phyloP scores from a whole-genome alignment of 1,140 invertebrate species.

The Bombyx mandarina region DNA sequence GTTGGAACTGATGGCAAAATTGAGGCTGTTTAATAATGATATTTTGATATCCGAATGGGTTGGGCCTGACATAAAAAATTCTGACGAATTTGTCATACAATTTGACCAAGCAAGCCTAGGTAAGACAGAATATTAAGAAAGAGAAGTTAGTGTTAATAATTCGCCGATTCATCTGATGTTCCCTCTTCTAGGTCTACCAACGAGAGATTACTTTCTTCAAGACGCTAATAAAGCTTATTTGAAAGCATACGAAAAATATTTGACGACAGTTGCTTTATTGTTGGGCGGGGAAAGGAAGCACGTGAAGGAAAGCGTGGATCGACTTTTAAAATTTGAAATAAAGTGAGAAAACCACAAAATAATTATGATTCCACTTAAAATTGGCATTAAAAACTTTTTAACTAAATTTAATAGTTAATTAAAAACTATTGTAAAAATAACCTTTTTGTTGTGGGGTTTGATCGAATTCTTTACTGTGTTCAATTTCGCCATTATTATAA shows the following conservation, averaged over 20 bases:
- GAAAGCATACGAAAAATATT: slow-evolving; percentile 84
- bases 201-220: slow-evolving; percentile 88
- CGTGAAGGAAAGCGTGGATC: slow-evolving; percentile 76
- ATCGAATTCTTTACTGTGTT: too few species aligned
- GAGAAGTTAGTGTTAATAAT: not conserved
- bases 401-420: too few species aligned
- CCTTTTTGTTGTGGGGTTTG: too few species aligned
- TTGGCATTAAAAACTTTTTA: too few species aligned
- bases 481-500: too few species aligned
- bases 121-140: slow-evolving; percentile 18
- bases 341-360: slow-evolving; percentile 45
- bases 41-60: slow-evolving; percentile 88
- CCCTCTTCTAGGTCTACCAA: slow-evolving; percentile 76
- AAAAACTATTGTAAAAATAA: too few species aligned
- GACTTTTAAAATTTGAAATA: slow-evolving; percentile 88
- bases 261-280: slow-evolving; percentile 78
- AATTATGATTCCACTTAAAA: too few species aligned
- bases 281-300: slow-evolving; percentile 75
- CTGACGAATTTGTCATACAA: slow-evolving; percentile 88
- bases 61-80: slow-evolving; percentile 90
- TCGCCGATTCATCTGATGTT: not conserved
- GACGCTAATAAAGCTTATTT: slow-evolving; percentile 78
- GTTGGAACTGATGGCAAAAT: slow-evolving; percentile 80
- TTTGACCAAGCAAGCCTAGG: slow-evolving; percentile 90
- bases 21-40: slow-evolving; percentile 88